These are phyloP conservation scores for Rachycentron canadum DNA, from an alignment of 2,797 vertebrate species.

Conservation along the genomic window DNA sequence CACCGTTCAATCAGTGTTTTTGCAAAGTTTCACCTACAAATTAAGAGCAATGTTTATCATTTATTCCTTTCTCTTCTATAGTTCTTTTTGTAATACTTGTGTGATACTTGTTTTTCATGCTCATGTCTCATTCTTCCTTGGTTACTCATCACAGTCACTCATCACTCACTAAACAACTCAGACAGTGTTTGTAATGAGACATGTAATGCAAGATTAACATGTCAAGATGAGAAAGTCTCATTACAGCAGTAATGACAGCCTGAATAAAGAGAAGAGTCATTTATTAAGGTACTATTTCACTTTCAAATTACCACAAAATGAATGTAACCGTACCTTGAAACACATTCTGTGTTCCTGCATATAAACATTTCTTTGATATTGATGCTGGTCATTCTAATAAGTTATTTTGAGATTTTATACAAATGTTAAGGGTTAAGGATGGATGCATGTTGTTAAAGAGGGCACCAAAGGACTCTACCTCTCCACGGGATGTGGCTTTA, in stretches of 20 bases:
- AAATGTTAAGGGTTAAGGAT: slow-evolving; percentile 25
- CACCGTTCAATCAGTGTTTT: not conserved
- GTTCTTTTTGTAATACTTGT: slow-evolving; percentile 13
- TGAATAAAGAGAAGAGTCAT: not conserved
- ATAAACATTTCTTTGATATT: slow-evolving; percentile 7
- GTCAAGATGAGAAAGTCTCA: slow-evolving; percentile 18
- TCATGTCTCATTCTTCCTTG: slow-evolving; percentile 63
- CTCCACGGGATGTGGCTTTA: slow-evolving; percentile 58
- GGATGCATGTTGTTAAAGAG: slow-evolving; percentile 39
- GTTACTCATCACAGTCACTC: slow-evolving; percentile 41
- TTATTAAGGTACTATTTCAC: not conserved
- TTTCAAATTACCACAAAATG: not conserved
- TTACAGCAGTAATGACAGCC: not conserved
- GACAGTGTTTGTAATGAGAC: slow-evolving; percentile 24
- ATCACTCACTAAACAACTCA: slow-evolving; percentile 43
- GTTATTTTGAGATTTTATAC: slow-evolving; percentile 25
- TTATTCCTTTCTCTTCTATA: slow-evolving; percentile 17
- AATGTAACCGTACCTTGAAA: not conserved
- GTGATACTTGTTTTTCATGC: slow-evolving; percentile 74
- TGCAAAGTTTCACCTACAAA: slow-evolving; percentile 11
- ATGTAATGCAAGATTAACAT: slow-evolving; percentile 12
- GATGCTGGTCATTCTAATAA: not conserved
- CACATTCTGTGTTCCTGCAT: slow-evolving; percentile 1
- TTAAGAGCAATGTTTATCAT: not conserved
- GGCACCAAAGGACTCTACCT: slow-evolving; percentile 32